Base-by-base conservation (phyloP, 1,140 invertebrate species). In the Streblospio benedicti region DNA sequence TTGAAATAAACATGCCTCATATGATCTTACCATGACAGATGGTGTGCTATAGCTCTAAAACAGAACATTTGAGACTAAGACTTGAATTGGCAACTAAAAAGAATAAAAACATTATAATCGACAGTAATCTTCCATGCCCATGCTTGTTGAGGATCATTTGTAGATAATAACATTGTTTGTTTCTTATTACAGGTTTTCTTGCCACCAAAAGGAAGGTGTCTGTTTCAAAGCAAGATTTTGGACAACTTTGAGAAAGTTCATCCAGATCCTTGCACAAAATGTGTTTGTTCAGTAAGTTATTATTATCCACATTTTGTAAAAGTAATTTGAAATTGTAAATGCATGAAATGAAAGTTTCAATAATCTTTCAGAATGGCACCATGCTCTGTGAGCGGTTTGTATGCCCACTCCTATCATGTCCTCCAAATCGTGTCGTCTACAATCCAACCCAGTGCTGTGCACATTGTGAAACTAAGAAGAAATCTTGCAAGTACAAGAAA, bases 251-350 rank as follows among this genome's bases (percentile, higher is more conserved):
- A 27, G 3, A 31, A 27, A 27, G n/a, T 32, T 32, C 23, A 23
- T 0, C 25, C 31, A 3, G 51, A 53, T 30, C 28, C 28, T 14
- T 53, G 51, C 31, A 53, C 51, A 18, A 30, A 1, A 32, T 53
- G 51, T 53, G 31, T 32, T 20, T 53, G 51, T 53, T 30, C 33
- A 32, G 51, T 53, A 30, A 53, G 51, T 47, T 27, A 28, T 16
- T 23, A 28, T 27, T 47, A 28, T 23, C n/a, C n/a, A n/a, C n/a
- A n/a, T n/a, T n/a, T n/a, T n/a, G n/a, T n/a, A n/a, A n/a, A n/a
- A n/a, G n/a, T n/a, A n/a, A n/a, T n/a, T n/a, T n/a, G n/a, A n/a
- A n/a, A n/a, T n/a, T n/a, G n/a, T n/a, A n/a, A n/a, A n/a, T n/a
- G n/a, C n/a, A n/a, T n/a, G n/a, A n/a, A n/a, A n/a, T n/a, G n/a